These are phyloP conservation scores for Cenopis cana DNA, from an alignment of 2,888 invertebrate species.

Conservation along the genomic window DNA sequence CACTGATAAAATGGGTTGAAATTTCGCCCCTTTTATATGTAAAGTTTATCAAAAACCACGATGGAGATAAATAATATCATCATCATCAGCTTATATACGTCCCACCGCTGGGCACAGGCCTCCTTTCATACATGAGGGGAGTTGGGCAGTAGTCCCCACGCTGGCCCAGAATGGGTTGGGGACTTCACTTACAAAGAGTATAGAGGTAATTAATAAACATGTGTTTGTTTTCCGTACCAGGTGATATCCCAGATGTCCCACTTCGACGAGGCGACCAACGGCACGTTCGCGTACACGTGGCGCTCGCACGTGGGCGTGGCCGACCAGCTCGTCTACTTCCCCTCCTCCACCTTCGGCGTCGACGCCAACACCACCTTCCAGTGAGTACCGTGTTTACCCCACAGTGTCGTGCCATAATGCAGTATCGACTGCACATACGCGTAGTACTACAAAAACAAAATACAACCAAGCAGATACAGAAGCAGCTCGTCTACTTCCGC, in stretches of 20 bases:
- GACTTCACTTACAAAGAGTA: too few species aligned
- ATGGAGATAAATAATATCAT: too few species aligned
- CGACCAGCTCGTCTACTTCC: conserved; percentile 93
- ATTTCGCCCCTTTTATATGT: too few species aligned
- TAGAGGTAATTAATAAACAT: too few species aligned
- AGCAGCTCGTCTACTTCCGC: conserved; percentile 94
- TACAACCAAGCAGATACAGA: too few species aligned
- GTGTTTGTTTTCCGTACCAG: conserved; percentile 59
- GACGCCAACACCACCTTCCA: conserved; percentile 98
- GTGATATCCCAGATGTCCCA: conserved; percentile 94
- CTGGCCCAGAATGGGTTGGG: too few species aligned
- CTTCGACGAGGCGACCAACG: conserved; percentile 94
- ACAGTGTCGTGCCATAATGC: neutral
- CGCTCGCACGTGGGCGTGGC: conserved; percentile 93
- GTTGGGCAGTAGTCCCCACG: too few species aligned
- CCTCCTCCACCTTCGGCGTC: conserved; percentile 95
- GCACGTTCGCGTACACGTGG: conserved; percentile 93
- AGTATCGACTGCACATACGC: neutral
- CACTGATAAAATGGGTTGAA: too few species aligned
- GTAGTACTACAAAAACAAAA: neutral
- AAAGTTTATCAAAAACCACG: too few species aligned
- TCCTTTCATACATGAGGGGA: too few species aligned
- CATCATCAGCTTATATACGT: too few species aligned
- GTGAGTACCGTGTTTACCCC: conserved; percentile 70
- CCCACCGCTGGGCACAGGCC: too few species aligned